phyloP scores from a whole-genome alignment of 1,140 invertebrate genomes.

The Sesamia nonagrioides region DNA sequence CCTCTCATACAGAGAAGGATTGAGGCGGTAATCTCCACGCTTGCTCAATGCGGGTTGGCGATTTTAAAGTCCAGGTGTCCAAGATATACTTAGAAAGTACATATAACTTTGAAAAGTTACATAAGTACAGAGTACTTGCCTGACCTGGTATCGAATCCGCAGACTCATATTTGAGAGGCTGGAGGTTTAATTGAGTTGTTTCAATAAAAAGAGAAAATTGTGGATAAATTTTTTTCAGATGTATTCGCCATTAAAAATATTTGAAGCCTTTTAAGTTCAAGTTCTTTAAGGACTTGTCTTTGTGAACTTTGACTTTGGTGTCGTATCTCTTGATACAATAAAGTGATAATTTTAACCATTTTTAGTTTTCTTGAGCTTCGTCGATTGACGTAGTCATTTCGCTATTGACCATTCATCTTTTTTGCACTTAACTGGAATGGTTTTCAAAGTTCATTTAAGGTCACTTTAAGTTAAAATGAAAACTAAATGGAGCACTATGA shows the following conservation, averaged over 20 bases:
- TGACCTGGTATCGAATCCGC: too few relatives aligned
- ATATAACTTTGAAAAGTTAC: too few relatives aligned
- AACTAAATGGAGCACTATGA: not conserved
- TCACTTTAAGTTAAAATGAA: not conserved
- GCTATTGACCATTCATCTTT: not conserved
- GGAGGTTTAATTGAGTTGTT: not conserved
- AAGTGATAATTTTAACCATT: conserved; percentile 1
- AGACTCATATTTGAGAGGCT: too few relatives aligned
- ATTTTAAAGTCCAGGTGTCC: too few relatives aligned
- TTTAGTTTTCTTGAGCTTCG: not conserved
- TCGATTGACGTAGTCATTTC: not conserved
- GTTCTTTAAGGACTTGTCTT: not conserved
- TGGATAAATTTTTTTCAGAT: not conserved
- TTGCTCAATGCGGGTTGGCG: too few relatives aligned
- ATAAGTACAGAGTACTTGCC: too few relatives aligned
- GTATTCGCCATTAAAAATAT: not conserved
- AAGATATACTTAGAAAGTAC: too few relatives aligned
- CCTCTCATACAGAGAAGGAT: too few relatives aligned
- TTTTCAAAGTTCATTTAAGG: not conserved
- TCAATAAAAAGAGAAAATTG: not conserved
- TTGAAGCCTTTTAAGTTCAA: conserved; percentile 11
- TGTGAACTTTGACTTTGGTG: conserved; percentile 27
- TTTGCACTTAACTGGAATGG: not conserved
- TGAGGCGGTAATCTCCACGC: too few relatives aligned
- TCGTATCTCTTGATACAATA: not conserved